phyloP scores from a whole-genome alignment of 2,888 invertebrate genomes.

The Folsomia candida region DNA sequence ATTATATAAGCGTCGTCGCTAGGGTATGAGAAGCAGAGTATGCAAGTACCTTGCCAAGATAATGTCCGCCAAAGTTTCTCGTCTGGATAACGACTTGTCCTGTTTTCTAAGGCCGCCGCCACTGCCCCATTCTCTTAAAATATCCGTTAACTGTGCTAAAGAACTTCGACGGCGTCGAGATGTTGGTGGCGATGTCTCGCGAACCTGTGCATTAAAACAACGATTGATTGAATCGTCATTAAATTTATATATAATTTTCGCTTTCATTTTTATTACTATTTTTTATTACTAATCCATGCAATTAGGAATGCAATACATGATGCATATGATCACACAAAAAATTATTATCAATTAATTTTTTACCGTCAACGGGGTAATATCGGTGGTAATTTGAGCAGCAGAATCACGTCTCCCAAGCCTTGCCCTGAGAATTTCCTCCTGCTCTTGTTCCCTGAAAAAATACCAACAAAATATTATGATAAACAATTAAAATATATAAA shows the following conservation, averaged over 20 bases:
- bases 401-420: constrained; percentile 82
- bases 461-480: constrained; percentile 5
- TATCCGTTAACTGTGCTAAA: constrained; percentile 82
- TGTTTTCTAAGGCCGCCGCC: constrained; percentile 51
- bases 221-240: not conserved
- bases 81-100: constrained; percentile 56
- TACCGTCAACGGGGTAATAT: too few relatives aligned
- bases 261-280: not conserved
- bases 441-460: constrained; percentile 50
- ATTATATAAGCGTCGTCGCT: not conserved
- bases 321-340: too few relatives aligned
- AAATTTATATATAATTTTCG: not conserved
- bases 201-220: too few relatives aligned
- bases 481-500: too few relatives aligned
- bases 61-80: constrained; percentile 85
- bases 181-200: constrained; percentile 54
- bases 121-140: constrained; percentile 78
- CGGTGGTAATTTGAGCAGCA: constrained; percentile 84
- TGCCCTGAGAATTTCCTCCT: constrained; percentile 76
- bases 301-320: not conserved
- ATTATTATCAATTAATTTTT: too few relatives aligned
- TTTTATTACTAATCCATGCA: not conserved
- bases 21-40: not conserved
- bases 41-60: constrained; percentile 70
- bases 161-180: constrained; percentile 77